These are phyloP conservation scores for Azemiops feae DNA, from an alignment of 2,113 vertebrate species.

Conservation along the genomic window DNA sequence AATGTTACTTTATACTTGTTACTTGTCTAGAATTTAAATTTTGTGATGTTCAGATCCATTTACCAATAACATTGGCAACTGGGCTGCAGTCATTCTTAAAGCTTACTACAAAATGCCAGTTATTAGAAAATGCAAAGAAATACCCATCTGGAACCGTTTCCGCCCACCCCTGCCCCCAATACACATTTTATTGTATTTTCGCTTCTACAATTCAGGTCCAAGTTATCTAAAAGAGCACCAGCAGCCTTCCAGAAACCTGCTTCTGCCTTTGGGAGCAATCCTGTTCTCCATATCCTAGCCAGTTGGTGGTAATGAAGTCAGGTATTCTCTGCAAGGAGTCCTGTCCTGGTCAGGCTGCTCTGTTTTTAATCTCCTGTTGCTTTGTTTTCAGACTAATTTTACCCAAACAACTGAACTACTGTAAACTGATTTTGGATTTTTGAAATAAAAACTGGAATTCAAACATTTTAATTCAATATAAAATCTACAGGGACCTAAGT, in stretches of 20 bases:
- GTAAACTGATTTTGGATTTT: background rate
- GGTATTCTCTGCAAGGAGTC: background rate
- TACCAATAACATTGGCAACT: background rate
- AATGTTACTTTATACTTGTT: conserved; percentile 36
- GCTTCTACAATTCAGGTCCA: background rate
- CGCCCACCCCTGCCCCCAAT: background rate
- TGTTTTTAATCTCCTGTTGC: background rate
- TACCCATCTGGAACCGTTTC: background rate
- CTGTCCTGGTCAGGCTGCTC: background rate
- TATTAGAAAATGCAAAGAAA: background rate
- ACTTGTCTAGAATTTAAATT: conserved; percentile 57
- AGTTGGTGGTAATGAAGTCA: background rate
- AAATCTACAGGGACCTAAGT: background rate
- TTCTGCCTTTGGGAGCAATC: background rate
- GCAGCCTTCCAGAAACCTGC: background rate
- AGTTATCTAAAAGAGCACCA: background rate
- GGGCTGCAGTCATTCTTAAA: background rate
- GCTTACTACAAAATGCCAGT: background rate
- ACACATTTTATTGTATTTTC: background rate
- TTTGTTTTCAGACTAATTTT: background rate
- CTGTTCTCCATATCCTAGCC: background rate
- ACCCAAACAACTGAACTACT: background rate
- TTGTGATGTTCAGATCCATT: conserved; percentile 44
- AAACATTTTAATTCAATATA: background rate
- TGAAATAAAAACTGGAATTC: background rate